Base-by-base conservation (phyloP, 2,888 invertebrate species). In the Corbicula japonica region DNA sequence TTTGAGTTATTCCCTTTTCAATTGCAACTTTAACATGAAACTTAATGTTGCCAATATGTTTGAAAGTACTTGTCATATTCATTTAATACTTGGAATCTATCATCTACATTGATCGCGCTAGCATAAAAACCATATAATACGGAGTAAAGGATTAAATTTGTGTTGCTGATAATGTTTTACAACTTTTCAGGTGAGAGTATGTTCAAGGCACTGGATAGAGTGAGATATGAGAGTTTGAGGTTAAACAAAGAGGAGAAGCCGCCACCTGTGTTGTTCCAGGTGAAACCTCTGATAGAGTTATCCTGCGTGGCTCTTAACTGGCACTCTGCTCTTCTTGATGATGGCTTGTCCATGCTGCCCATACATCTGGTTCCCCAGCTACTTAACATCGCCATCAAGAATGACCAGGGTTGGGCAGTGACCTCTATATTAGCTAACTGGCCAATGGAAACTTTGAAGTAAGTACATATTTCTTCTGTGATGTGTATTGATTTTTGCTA, bases 371-470 rank as follows among this genome's bases (percentile, higher is more conserved):
- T 85, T 15, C 87, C 83, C 10, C 72, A 79, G n/a, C 71, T 88
- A n/a, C 72, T 89, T 32, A 72, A 84, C 41, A 84, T 84, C 15
- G 88, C 89, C 2, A 78, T 88, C 18, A 63, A 70, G 8, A 80
- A 80, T 48, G 65, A 83, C 8, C 86, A 88, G 41, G 61, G 80
- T 1, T 66, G 72, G 30, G 87, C 89, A 34, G 78, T 90, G n/a
- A 84, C 79, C 50, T 72, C 78, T 8, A 84, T 91, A 26, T 80
- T 90, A 58, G 87, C 89, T 1, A 88, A 86, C 76, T 91, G 90
- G 90, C 90, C 90, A 2, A 61, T 87, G 12, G 72, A 80, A 6
- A 83, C 76, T 18, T 74, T 90, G n/a, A 86, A 88, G 90, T 90
- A 80, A 48, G 73, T 66, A n/a, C 35, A 10, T 8, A 15, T 35